phyloP scores from a whole-genome alignment of 2,113 vertebrate genomes.

The Anas platyrhynchos region DNA sequence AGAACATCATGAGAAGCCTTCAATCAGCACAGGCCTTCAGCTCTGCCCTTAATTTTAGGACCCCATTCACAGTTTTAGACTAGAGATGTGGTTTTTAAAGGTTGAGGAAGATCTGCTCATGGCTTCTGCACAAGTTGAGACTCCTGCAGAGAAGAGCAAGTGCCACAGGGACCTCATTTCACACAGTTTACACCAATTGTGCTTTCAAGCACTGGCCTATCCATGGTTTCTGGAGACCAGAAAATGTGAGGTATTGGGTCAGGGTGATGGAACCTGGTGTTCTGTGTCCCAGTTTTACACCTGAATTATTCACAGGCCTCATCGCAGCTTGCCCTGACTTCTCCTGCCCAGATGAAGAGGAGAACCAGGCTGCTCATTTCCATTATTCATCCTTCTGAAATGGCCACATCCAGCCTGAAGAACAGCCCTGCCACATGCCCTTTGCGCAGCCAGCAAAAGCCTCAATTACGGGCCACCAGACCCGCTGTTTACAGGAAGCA shows the following conservation, averaged over 20 bases:
- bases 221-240: neutral
- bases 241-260: rapidly evolving
- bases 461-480: conserved; percentile 50
- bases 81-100: neutral
- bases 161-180: neutral
- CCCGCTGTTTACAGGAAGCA: conserved; percentile 71
- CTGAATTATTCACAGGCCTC: neutral
- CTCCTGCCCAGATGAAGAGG: neutral
- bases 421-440: conserved; percentile 7
- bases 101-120: neutral
- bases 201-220: neutral
- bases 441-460: neutral
- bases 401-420: neutral
- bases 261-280: neutral
- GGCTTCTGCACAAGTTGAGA: neutral
- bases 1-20: neutral
- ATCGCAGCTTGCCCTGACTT: neutral
- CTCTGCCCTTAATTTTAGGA: neutral
- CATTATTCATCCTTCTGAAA: neutral
- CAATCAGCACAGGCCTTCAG: neutral
- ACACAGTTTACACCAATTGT: neutral
- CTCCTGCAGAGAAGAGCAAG: neutral
- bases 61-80: neutral
- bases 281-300: neutral
- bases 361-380: neutral